Evolutionary conservation across 1,140 invertebrate species (phyloP), one percentile per base, ranked within the genome.

Genomic region (Protaetia brevitarsis): DNA sequence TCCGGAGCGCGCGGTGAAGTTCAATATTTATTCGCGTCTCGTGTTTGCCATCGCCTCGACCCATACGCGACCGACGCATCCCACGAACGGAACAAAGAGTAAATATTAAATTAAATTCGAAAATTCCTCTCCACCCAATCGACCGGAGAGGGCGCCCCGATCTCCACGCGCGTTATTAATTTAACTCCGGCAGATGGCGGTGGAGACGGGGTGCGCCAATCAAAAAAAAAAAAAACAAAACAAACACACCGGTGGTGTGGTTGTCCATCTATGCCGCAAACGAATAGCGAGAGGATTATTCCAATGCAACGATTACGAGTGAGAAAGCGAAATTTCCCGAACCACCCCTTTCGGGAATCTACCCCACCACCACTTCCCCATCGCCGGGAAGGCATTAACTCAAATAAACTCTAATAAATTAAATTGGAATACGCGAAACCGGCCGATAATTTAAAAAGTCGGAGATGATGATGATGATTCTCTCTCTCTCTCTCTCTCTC

Each of bases 341-440:
- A n/a, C n/a, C n/a, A n/a, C n/a, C n/a, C n/a, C n/a, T n/a, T n/a
- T n/a, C n/a, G n/a, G n/a, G n/a, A n/a, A n/a, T n/a, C n/a, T n/a
- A n/a, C n/a, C n/a, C n/a, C n/a, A n/a, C n/a, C n/a, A n/a, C n/a
- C n/a, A n/a, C n/a, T n/a, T n/a, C n/a, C n/a, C n/a, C n/a, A n/a
- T n/a, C n/a, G n/a, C 21, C 41, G 41, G 41, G 26, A 51, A 51
- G 41, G 41, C 41, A 51, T 51, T 51, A 51, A 51, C 26, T 51
- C 41, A 51, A 51, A 51, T 51, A 51, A 51, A 51, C 41, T 51
- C 41, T 21, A 51, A 51, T 51, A 51, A 51, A 51, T 51, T 51
- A 51, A 51, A 51, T 51, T 19, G 41, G 19, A 51, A 51, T 19
- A 51, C 41, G 41, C 41, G 19, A 51, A 51, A 51, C 41, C 41